Evolutionary conservation across 2,113 vertebrate genomes (phyloP), one percentile per base, ranked within the genome.

Genomic region (Quiscalus mexicanus): DNA sequence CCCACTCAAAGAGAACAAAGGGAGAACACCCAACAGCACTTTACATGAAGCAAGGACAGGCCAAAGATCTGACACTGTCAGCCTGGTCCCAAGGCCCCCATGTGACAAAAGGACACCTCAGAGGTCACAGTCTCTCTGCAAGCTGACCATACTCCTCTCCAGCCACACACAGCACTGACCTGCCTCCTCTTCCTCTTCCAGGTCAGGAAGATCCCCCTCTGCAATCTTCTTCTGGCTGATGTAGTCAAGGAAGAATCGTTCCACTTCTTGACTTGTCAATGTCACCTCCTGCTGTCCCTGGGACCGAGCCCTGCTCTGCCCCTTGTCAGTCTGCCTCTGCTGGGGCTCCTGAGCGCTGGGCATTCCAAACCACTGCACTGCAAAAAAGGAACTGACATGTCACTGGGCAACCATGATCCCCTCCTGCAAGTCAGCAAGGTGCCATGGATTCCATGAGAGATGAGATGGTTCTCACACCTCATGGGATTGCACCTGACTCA

Each of bases 211-310:
- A 30, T 98, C 91, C 13, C 99, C 99, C 78, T 98, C 98, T 21
- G 99, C 98, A 4, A 99, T 95, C 74, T 97, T 98, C 95, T 98
- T 99, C 96, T 99, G 98, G 49, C 95, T 98, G 69, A 97, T 11
- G 47, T 99, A 98, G 89, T 98, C 98, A 50, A 98, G 97, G 82
- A 99, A 97, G 93, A 99, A 99, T 10, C 11, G 97, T 33, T 98
- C 96, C 58, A 99, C 67, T 55, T 98, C 96, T 30, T 92, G 71
- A 2, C 87, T 75, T 1, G 96, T 75, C 7, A 53, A 4, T 69
- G 83, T 88, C 64, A 91, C 63, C 16, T 13, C 53, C 37, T 33
- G 77, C 55, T 62, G 70, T 2, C 24, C 65, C 33, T 23, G 92
- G 85, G 24, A 53, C n/a, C 0, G 31, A 56, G 89, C 20, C 55